Evolutionary conservation across 1,140 invertebrate genomes (phyloP).

Genomic region (Heliothis virescens): DNA sequence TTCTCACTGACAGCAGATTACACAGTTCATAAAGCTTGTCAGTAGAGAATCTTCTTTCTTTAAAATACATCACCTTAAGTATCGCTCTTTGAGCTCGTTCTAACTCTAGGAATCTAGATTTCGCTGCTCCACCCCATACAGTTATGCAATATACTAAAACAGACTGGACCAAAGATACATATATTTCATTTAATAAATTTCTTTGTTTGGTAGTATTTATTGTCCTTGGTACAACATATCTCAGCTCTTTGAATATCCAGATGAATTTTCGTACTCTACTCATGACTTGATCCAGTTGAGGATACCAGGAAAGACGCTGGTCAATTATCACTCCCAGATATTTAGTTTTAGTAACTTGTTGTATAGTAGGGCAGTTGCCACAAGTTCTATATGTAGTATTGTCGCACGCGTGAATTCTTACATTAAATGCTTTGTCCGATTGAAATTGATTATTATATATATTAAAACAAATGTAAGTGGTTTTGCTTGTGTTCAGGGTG

Average conservation of each 20-base stretch:
- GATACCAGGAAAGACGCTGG: constrained; percentile 5
- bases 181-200: constrained; percentile 7
- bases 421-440: neutral
- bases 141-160: neutral
- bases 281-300: neutral
- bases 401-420: neutral
- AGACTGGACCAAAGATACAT: neutral
- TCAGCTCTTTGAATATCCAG: constrained; percentile 3
- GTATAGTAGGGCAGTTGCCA: constrained; percentile 5
- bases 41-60: constrained; percentile 10
- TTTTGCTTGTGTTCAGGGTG: neutral
- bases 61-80: constrained; percentile 15
- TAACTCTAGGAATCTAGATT: constrained; percentile 25
- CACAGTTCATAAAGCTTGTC: neutral
- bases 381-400: neutral
- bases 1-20: constrained; percentile 9
- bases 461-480: constrained; percentile 3
- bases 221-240: neutral
- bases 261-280: constrained; percentile 6
- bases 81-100: constrained; percentile 6
- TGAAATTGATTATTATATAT: neutral
- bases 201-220: neutral
- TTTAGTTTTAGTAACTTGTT: neutral
- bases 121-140: constrained; percentile 10
- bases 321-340: constrained; percentile 17